These are phyloP conservation scores for Caloenas nicobarica DNA, from an alignment of 2,113 vertebrate genomes.

Conservation along the genomic window DNA sequence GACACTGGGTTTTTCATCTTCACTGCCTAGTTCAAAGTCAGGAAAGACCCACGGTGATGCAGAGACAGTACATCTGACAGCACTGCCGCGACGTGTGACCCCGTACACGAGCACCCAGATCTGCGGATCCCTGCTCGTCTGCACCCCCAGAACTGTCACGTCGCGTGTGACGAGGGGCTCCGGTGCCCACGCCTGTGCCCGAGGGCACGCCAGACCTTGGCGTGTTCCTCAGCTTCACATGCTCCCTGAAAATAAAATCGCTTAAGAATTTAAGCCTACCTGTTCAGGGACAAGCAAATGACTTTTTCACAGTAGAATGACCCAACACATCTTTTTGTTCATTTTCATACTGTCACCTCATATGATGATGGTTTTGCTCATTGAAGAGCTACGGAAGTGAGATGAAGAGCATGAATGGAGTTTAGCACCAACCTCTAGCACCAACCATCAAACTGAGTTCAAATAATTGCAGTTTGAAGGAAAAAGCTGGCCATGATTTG, in stretches of 20 bases:
- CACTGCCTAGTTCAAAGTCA: not conserved
- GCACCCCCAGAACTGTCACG: too few species aligned
- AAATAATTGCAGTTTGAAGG: not conserved
- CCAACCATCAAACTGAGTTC: not conserved
- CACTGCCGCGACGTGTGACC: not conserved
- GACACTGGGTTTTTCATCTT: not conserved
- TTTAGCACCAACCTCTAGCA: not conserved
- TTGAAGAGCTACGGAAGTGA: not conserved
- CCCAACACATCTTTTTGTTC: fast-evolving
- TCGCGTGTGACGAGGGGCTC: too few species aligned
- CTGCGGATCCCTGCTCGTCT: too few species aligned
- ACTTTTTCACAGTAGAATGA: not conserved
- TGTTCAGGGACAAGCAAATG: not conserved
- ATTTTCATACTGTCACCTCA: fast-evolving
- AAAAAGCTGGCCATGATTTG: not conserved
- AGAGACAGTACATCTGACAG: not conserved
- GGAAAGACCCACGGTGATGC: not conserved
- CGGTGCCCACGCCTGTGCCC: not conserved
- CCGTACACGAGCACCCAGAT: not conserved
- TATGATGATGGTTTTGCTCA: not conserved
- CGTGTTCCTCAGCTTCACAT: not conserved
- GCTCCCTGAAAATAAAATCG: not conserved
- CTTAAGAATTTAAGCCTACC: not conserved
- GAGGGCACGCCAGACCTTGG: not conserved
- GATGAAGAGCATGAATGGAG: not conserved